These are phyloP conservation scores for Hecatera dysodea DNA, from an alignment of 2,888 invertebrate genomes.

Conservation along the genomic window DNA sequence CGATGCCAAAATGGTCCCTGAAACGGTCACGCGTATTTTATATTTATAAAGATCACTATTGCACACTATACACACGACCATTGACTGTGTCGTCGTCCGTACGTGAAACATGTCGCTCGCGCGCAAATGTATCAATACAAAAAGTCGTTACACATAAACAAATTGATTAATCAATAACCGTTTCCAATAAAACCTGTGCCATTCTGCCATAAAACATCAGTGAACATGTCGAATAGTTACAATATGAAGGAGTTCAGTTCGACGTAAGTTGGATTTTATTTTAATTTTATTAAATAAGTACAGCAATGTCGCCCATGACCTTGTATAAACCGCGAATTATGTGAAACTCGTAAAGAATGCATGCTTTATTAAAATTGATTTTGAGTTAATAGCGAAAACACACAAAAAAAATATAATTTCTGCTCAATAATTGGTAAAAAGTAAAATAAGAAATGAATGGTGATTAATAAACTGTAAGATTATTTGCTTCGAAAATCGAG, in stretches of 20 bases:
- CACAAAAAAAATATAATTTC: background rate
- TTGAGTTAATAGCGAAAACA: background rate
- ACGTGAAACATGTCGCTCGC: constrained; percentile 78
- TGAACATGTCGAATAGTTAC: constrained; percentile 84
- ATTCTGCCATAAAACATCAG: constrained; percentile 59
- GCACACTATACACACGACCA: constrained; percentile 70
- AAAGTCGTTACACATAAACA: constrained; percentile 68
- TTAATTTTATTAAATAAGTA: background rate
- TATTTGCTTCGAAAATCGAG: constrained; percentile 5
- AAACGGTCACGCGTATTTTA: constrained; percentile 69
- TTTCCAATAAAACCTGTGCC: constrained; percentile 51
- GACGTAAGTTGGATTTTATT: constrained; percentile 80
- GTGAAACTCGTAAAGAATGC: background rate
- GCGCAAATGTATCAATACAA: constrained; percentile 69
- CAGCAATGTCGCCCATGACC: background rate
- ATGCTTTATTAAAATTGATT: background rate
- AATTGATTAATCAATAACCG: constrained; percentile 45
- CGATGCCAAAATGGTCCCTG: constrained; percentile 67
- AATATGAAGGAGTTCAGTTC: constrained; percentile 89
- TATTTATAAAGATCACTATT: constrained; percentile 75
- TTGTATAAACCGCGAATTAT: constrained; percentile 9
- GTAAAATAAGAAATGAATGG: background rate
- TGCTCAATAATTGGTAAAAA: background rate
- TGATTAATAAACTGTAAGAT: background rate
- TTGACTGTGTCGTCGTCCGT: constrained; percentile 73